Evolutionary conservation across 2,888 invertebrate species (phyloP), one percentile per base, ranked within the genome.

Genomic region (Eristalis tenax): DNA sequence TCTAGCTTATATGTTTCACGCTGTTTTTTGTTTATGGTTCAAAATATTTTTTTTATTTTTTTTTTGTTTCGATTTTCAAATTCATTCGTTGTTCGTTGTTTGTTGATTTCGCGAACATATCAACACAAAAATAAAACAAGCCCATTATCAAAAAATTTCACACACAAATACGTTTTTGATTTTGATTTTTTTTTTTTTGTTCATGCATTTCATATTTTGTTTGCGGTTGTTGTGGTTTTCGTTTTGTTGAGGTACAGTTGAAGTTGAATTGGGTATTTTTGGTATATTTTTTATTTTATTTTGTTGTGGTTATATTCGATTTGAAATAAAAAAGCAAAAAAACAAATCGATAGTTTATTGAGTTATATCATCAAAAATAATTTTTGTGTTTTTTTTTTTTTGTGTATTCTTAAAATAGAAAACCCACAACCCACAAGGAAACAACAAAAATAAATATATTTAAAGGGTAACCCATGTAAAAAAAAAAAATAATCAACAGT

Each of bases 1-100:
- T 97, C 97, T 96, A 99, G 96, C 95, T 97, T 98, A 96, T 98
- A 98, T 94, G 98, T 97, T 95, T 98, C 98, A 95, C 98, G 97
- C 98, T 98, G 91, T 90, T 23, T 83, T 64, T 73, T 8, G 10
- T 32, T 32, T n/a, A n/a, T n/a, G n/a, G n/a, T n/a, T 32, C 10
- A 5, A 32, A 75, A 66, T 66, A 38, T 65, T 26, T 61, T 32
- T 73, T 73, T 26, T 61, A 23, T 73, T 73, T 64, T 43, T 4
- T 74, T 73, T 66, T 6, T n/a, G 50, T 50, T 50, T 15, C 18
- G 50, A 56, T 56, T 6, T 23, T 23, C 59, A 59, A 57, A 32
- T 73, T 59, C 38, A 26, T 35, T 83, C 79, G 89, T 66, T 88
- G 82, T 82, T 82, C 59, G 63, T 73, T 32, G 22, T 64, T 69